A percentile compares a stretch with the other conserved stretches of the same genome.
Evolutionary conservation across 2,888 invertebrate species (phyloP).

Genomic region (Euzophera pinguis): DNA sequence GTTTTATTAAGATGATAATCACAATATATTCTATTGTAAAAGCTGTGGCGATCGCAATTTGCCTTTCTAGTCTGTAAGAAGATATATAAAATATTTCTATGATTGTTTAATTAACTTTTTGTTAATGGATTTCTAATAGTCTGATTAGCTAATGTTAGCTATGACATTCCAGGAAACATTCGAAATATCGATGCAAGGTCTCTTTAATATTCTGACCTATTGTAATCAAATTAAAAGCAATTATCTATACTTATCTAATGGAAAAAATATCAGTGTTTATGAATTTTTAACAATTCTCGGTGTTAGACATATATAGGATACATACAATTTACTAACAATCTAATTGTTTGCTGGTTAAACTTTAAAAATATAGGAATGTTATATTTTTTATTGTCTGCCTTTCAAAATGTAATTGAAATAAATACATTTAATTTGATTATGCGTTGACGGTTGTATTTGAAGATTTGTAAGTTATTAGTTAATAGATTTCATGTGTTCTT

Average conservation of each 20-base stretch:
- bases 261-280: constrained; percentile 30
- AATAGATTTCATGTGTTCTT: constrained; percentile 17
- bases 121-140: constrained; percentile 23
- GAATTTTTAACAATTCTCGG: constrained; percentile 23
- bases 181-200: constrained; percentile 13
- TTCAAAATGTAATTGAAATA: too few relatives aligned
- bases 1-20: constrained; percentile 18
- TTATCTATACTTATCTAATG: constrained; percentile 18
- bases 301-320: constrained; percentile 30
- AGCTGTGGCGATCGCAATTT: constrained; percentile 54
- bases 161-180: constrained; percentile 50
- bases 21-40: constrained; percentile 43
- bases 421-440: not conserved
- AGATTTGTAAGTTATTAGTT: constrained; percentile 13
- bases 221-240: not conserved
- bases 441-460: not conserved
- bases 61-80: constrained; percentile 51
- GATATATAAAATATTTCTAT: constrained; percentile 37
- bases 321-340: constrained; percentile 4
- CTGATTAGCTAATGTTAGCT: constrained; percentile 37
- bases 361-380: not conserved
- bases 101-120: constrained; percentile 34
- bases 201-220: not conserved
- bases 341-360: constrained; percentile 9
- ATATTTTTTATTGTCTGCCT: not conserved